Conservation (phyloP, 2,113 vertebrate genomes). For the Raja brachyura region DNA sequence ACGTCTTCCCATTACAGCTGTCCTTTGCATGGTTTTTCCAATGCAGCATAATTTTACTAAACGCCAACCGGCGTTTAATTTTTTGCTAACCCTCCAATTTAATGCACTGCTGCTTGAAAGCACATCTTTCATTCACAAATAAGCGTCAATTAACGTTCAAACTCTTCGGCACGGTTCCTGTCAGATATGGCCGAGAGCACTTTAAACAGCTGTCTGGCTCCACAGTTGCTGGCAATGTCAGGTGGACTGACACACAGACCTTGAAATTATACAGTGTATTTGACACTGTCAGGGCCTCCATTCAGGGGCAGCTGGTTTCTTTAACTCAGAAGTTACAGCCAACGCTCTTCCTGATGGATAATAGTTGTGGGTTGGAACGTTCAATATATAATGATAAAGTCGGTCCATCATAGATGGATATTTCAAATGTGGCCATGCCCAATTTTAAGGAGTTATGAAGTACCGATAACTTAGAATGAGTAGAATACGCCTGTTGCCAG, state of each 20-base stretch:
- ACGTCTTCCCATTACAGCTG: no score
- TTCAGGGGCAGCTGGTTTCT: background rate
- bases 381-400: no score
- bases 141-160: background rate
- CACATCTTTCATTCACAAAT: background rate
- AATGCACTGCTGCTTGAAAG: background rate
- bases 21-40: background rate
- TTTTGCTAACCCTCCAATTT: background rate
- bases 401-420: no score
- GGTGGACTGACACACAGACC: background rate
- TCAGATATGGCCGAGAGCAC: background rate
- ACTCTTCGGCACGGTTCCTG: background rate
- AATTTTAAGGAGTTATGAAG: background rate
- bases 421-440: background rate
- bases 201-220: background rate
- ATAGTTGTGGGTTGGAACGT: no score
- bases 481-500: background rate
- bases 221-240: background rate
- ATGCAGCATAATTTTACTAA: background rate
- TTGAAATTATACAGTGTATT: background rate
- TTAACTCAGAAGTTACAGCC: background rate
- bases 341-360: no score
- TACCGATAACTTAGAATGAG: background rate
- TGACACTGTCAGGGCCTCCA: background rate
- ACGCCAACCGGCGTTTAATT: background rate